phyloP scores from a whole-genome alignment of 2,797 vertebrate species.

The Potorous gilbertii region DNA sequence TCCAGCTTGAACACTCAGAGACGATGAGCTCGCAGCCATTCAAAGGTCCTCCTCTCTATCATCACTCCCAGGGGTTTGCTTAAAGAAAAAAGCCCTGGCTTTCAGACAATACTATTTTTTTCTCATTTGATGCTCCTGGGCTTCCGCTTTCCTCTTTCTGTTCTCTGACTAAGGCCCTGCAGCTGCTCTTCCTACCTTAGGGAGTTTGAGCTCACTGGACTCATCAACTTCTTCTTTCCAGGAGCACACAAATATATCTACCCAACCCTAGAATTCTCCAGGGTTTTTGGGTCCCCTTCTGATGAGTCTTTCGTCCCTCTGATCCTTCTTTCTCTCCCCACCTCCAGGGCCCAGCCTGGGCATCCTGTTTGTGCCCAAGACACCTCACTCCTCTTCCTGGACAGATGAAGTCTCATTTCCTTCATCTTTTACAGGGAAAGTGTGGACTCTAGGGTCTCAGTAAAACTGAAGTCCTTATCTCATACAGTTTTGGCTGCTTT shows the following conservation, averaged over 20 bases:
- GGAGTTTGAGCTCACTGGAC: neutral
- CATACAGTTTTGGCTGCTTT: neutral
- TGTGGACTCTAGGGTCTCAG: neutral
- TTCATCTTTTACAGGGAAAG: neutral
- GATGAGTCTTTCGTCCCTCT: neutral
- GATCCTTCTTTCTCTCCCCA: neutral
- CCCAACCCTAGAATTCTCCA: neutral
- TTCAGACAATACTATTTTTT: conserved; percentile 53
- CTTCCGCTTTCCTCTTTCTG: conserved; percentile 26
- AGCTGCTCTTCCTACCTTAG: neutral
- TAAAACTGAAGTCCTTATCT: neutral
- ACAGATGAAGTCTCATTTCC: neutral
- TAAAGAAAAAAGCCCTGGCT: conserved; percentile 61
- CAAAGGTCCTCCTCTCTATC: conserved; percentile 54
- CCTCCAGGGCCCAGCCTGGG: neutral
- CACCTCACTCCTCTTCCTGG: neutral
- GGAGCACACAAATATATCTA: neutral
- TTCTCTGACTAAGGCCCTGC: neutral
- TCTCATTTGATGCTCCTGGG: conserved; percentile 38
- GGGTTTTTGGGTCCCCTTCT: fast-evolving
- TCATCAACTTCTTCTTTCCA: neutral
- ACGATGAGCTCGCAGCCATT: conserved; percentile 49
- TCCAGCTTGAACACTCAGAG: neutral
- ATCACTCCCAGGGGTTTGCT: conserved; percentile 53
- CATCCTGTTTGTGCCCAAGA: neutral